Evolutionary conservation across 2,797 vertebrate genomes (phyloP), one percentile per base, ranked within the genome.

Genomic region (Falco rusticolus): DNA sequence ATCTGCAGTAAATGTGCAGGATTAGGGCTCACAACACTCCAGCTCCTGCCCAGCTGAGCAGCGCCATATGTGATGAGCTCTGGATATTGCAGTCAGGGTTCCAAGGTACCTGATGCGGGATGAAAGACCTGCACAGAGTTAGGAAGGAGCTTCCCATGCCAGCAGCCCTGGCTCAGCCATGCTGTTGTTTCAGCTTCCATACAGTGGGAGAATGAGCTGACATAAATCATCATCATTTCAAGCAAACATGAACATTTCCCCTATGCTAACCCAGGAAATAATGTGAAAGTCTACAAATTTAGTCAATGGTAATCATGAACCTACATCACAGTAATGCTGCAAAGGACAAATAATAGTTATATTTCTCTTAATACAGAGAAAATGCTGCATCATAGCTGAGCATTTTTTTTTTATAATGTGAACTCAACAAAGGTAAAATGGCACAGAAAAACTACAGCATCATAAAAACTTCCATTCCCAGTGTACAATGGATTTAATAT

Each of bases 101-200:
- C 48, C 0, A 0, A 34, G 20, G 61, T 28, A 12, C 24, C 61
- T 0, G 0, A 69, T 45, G 57, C 0, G 2, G 33, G 50, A 79
- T 43, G 11, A 80, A 19, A 83, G 15, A 57, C n/a, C 65, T 69
- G 33, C 51, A 25, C 3, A 24, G 64, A 90, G 51, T 22, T 37
- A 60, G 68, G 10, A 82, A 29, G 37, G 16, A 79, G 48, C 47
- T 34, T 63, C 34, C 19, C 63, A 37, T 13, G 4, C 2, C 1
- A 29, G 29, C 33, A 81, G 50, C 79, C 37, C 5, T 5, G 4
- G 31, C 37, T 70, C 70, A 76, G 4, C 16, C 13, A 34, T 1
- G 2, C 57, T 57, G 22, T 43, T 79, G 14, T 37, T 85, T 94
- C 79, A 63, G 6, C 31, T 82, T 74, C 25, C 15, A 33, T 0